Evolutionary conservation across 2,797 vertebrate genomes (phyloP).

Genomic region (Danio tinwini): DNA sequence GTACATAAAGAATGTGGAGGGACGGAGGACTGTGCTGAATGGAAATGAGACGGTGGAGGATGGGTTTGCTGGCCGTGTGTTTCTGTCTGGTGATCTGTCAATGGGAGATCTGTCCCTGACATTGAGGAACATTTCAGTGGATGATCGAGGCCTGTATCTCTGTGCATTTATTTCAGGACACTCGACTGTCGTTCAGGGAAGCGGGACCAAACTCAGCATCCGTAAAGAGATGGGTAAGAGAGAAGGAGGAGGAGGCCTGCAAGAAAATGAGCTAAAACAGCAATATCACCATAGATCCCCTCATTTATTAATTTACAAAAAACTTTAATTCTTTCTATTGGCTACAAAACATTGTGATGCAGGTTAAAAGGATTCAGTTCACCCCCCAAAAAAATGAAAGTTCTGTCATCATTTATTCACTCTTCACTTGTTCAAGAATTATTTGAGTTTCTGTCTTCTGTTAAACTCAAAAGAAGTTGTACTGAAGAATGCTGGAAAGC

Average conservation of each 20-base stretch:
- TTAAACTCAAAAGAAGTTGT: too few species aligned
- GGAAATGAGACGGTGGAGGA: conserved; percentile 53
- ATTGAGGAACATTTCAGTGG: conserved; percentile 67
- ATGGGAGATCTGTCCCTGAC: conserved; percentile 67
- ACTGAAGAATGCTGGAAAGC: too few species aligned
- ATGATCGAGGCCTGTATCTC: conserved; percentile 70
- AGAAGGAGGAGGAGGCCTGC: not conserved
- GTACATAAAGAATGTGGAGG: not conserved
- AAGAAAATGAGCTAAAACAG: not conserved
- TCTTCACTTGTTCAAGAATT: too few species aligned
- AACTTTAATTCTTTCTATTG: not conserved
- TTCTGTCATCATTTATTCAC: too few species aligned
- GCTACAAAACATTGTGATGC: not conserved
- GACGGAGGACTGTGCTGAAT: conserved; percentile 1
- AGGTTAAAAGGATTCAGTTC: too few species aligned
- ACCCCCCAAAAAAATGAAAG: too few species aligned
- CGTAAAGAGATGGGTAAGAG: conserved; percentile 66
- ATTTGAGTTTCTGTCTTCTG: too few species aligned
- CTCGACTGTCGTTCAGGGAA: conserved; percentile 60
- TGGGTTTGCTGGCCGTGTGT: conserved; percentile 64
- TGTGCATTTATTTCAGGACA: conserved; percentile 59
- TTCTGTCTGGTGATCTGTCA: conserved; percentile 63
- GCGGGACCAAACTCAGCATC: conserved; percentile 74
- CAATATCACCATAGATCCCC: not conserved
- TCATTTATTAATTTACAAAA: not conserved